Percentiles rank a stretch among this genome's conserved stretches.
Conservation (phyloP, 2,797 vertebrate species). For the Rallus crepitans region DNA sequence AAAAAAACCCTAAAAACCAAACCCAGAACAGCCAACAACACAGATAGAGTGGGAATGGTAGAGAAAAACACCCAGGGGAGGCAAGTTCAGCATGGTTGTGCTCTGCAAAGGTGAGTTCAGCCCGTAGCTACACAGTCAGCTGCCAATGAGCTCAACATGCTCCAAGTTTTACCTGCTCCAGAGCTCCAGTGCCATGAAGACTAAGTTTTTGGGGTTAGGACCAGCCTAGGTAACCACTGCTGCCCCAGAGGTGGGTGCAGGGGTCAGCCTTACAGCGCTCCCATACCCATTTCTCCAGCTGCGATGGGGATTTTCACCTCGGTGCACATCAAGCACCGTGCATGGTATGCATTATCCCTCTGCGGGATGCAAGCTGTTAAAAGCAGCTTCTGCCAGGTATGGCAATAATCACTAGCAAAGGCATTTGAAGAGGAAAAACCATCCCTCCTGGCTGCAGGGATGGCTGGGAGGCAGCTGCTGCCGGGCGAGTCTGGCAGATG, state of each 20-base stretch:
- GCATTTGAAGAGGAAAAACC: not conserved
- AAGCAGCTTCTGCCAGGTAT: not conserved
- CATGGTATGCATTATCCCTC: not conserved
- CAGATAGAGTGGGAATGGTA: not conserved
- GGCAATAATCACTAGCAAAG: not conserved
- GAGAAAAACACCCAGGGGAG: not conserved
- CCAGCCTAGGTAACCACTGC: not conserved
- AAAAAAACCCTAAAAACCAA: not conserved
- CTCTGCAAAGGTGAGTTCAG: slow-evolving; percentile 14
- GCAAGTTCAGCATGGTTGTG: not conserved
- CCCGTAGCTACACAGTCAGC: not conserved
- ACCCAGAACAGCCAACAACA: too few relatives aligned
- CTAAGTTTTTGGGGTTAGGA: not conserved
- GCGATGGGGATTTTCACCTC: not conserved
- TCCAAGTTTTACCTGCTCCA: not conserved
- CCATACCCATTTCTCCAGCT: not conserved
- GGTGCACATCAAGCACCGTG: not conserved
- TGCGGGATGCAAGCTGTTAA: not conserved
- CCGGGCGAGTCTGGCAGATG: not conserved
- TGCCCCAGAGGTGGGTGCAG: not conserved
- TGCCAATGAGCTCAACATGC: not conserved
- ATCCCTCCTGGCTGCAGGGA: not conserved
- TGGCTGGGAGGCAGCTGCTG: slow-evolving; percentile 24
- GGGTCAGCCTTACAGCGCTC: not conserved
- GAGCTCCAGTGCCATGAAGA: not conserved